Evolutionary conservation across 2,113 vertebrate genomes (phyloP).

Genomic region (Callithrix jacchus): DNA sequence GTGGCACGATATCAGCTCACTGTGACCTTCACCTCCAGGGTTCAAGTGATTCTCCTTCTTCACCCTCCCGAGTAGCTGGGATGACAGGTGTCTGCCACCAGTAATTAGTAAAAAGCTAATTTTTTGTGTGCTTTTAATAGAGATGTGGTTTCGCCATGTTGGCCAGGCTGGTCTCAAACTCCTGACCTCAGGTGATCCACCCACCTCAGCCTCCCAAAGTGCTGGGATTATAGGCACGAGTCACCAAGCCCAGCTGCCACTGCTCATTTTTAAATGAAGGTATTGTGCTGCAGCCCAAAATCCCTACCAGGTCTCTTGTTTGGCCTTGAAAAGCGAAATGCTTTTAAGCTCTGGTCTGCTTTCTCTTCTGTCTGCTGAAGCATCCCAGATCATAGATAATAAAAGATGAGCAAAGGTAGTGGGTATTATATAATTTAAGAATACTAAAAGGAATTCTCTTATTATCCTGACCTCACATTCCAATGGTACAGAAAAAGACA

Average conservation of each 20-base stretch:
- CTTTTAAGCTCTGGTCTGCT: slow-evolving; percentile 50
- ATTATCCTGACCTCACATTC: slow-evolving; percentile 13
- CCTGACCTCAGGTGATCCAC: too few species aligned
- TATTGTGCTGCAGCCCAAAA: not conserved
- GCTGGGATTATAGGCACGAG: too few species aligned
- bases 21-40: too few species aligned
- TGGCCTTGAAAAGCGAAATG: not conserved
- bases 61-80: too few species aligned
- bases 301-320: not conserved
- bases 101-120: too few species aligned
- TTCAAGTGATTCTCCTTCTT: too few species aligned
- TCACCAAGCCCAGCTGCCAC: not conserved
- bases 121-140: too few species aligned
- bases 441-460: slow-evolving; percentile 32
- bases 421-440: slow-evolving; percentile 8
- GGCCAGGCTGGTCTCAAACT: too few species aligned
- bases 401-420: slow-evolving; percentile 14
- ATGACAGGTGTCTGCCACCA: too few species aligned
- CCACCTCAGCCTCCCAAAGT: too few species aligned
- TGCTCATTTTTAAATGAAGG: slow-evolving; percentile 45
- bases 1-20: too few species aligned
- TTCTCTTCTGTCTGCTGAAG: not conserved
- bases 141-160: too few species aligned
- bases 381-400: not conserved
- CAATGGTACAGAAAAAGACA: not conserved